Percentiles rank a stretch among this genome's conserved stretches.
These are phyloP conservation scores for Diachrysia chrysitis DNA, from an alignment of 2,888 invertebrate species.

Conservation along the genomic window DNA sequence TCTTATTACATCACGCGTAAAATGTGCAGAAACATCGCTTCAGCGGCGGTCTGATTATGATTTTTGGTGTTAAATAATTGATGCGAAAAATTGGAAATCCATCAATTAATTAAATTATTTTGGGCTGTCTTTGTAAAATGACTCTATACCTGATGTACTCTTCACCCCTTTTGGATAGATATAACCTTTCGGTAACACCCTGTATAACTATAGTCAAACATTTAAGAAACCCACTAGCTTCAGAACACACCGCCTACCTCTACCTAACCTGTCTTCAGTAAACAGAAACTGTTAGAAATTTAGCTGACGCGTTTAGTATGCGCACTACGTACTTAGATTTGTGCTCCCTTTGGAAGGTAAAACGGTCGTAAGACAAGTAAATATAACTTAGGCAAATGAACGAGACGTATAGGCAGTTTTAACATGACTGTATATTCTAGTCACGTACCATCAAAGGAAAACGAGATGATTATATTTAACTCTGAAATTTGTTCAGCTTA, in stretches of 20 bases:
- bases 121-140: no score
- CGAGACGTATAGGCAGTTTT: conserved; percentile 26
- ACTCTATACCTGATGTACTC: no score
- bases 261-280: not conserved
- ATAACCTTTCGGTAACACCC: no score
- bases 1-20: no score
- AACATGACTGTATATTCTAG: conserved; percentile 23
- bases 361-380: conserved; percentile 24
- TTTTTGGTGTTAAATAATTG: no score
- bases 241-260: not conserved
- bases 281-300: not conserved
- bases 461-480: conserved; percentile 34
- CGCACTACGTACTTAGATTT: conserved; percentile 15
- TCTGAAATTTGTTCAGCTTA: conserved; percentile 23
- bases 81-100: no score
- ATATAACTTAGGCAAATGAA: conserved; percentile 35
- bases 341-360: conserved; percentile 18
- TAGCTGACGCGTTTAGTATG: not conserved
- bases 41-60: no score
- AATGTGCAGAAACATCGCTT: no score
- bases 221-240: not conserved
- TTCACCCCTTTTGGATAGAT: no score
- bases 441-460: conserved; percentile 35
- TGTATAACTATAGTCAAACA: not conserved
- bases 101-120: no score